Evolutionary conservation across 2,113 vertebrate genomes (phyloP), one percentile per base, ranked within the genome.

Genomic region (Tinamus guttatus): DNA sequence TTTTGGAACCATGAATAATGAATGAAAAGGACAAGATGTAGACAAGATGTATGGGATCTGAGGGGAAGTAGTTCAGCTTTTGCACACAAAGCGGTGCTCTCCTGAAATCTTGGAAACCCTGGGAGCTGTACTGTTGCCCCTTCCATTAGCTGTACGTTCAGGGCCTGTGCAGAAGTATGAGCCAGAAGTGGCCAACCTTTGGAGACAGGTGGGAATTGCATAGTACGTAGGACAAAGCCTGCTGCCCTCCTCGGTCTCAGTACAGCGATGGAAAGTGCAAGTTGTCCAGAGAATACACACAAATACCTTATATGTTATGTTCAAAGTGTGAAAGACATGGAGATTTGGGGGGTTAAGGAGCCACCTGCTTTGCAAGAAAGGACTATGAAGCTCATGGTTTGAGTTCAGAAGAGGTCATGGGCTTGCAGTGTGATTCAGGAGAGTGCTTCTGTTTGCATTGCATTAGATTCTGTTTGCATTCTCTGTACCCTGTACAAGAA

Each of bases 21-120:
- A 94, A 95, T 91, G 76, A 90, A 94, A 94, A 95, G 56, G 60
- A 83, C 30, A 25, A 25, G 13, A 25, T 77, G 34, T 75, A 36
- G 60, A 83, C 30, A 25, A 25, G 13, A 25, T 77, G 34, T 75
- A 36, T 68, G 59, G 59, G 69, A 85, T 89, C 87, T 78, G 24
- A 91, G n/a, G 19, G 58, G 64, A 95, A 78, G 80, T 68, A 76
- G 5, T 73, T 47, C 76, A 64, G 79, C 41, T 90, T 85, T 68
- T 86, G 38, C 20, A 58, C 22, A 81, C 0, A 0, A 32, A 87
- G 71, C 19, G 82, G 20, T 34, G 51, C 22, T 77, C 89, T 91
- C 5, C 28, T 81, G 41, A 86, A 90, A 52, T n/a, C 14, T 64
- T 0, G 0, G 79, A 77, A 85, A 81, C 36, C 34, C 45, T 67